Evolutionary conservation across 2,113 vertebrate species (phyloP).

Genomic region (Plotosus lineatus): DNA sequence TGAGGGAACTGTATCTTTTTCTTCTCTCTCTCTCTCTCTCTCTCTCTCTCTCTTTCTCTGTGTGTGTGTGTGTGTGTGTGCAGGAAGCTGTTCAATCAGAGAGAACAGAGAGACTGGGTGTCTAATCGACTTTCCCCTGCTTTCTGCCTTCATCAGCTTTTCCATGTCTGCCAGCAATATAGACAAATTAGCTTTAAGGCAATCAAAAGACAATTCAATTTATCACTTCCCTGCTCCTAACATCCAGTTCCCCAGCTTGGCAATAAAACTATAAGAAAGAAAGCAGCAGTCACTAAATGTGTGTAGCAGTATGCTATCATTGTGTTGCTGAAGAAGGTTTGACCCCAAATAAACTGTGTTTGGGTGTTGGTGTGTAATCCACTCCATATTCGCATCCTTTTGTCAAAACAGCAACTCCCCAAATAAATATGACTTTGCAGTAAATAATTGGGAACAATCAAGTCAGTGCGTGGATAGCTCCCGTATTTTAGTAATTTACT

Average conservation of each 20-base stretch:
- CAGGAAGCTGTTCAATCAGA: slow-evolving; percentile 50
- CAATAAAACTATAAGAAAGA: slow-evolving; percentile 46
- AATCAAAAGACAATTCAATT: slow-evolving; percentile 63
- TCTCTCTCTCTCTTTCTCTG: slow-evolving; percentile 50
- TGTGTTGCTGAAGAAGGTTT: slow-evolving; percentile 9
- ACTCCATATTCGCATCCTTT: not conserved
- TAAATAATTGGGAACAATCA: slow-evolving; percentile 23
- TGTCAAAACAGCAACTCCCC: not conserved
- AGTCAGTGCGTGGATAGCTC: not conserved
- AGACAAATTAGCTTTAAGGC: slow-evolving; percentile 66
- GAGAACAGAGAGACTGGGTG: slow-evolving; percentile 56
- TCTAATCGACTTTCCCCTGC: slow-evolving; percentile 63
- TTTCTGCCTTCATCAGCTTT: slow-evolving; percentile 53
- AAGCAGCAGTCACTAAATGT: slow-evolving; percentile 4
- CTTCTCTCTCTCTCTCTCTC: slow-evolving; percentile 50
- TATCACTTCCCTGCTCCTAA: slow-evolving; percentile 58
- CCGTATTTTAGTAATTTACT: slow-evolving; percentile 15
- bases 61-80: slow-evolving; percentile 55
- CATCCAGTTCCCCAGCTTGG: slow-evolving; percentile 57
- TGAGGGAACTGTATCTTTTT: slow-evolving; percentile 61
- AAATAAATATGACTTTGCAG: not conserved
- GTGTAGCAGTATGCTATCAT: slow-evolving; percentile 28
- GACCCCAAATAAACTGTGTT: not conserved
- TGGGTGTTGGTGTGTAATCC: slow-evolving; percentile 12
- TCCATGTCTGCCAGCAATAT: slow-evolving; percentile 68